A percentile compares a stretch with the other conserved stretches of the same genome.
Evolutionary conservation across 2,797 vertebrate species (phyloP).

Genomic region (Periophthalmus magnuspinnatus): DNA sequence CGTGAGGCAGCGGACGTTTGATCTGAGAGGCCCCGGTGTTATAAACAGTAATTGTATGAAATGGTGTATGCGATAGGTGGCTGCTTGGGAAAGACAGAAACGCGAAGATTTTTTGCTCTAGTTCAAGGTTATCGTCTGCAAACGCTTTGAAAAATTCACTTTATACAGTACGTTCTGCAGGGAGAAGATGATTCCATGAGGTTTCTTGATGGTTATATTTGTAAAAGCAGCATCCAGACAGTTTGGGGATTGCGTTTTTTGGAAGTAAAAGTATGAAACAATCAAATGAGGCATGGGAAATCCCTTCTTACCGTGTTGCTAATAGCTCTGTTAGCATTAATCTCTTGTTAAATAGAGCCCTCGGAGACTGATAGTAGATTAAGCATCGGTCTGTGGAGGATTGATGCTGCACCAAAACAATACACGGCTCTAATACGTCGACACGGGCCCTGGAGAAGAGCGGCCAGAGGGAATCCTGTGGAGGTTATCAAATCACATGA

Average conservation of each 20-base stretch:
- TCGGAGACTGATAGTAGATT: conserved; percentile 83
- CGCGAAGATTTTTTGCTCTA: neutral
- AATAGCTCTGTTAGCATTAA: conserved; percentile 84
- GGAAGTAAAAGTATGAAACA: conserved; percentile 14
- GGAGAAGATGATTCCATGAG: too few relatives aligned
- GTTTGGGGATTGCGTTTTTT: too few relatives aligned
- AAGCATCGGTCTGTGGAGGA: conserved; percentile 89
- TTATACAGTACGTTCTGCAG: neutral
- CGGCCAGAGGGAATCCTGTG: conserved; percentile 84
- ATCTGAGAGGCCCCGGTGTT: conserved; percentile 79
- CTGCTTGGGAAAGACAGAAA: conserved; percentile 65
- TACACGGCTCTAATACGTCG: conserved; percentile 14
- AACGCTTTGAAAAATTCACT: neutral
- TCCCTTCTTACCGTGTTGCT: conserved; percentile 87
- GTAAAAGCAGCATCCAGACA: too few relatives aligned
- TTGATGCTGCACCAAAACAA: conserved; percentile 87
- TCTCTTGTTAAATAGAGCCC: conserved; percentile 92
- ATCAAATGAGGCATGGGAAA: conserved; percentile 84
- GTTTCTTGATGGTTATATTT: neutral
- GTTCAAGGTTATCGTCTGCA: neutral
- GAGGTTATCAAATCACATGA: conserved; percentile 93
- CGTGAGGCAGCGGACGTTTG: conserved; percentile 81
- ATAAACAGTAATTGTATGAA: conserved; percentile 62
- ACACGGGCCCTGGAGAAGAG: conserved; percentile 44
- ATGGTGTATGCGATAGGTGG: conserved; percentile 61